phyloP scores from a whole-genome alignment of 1,140 invertebrate species.

The Diorhabda sublineata region DNA sequence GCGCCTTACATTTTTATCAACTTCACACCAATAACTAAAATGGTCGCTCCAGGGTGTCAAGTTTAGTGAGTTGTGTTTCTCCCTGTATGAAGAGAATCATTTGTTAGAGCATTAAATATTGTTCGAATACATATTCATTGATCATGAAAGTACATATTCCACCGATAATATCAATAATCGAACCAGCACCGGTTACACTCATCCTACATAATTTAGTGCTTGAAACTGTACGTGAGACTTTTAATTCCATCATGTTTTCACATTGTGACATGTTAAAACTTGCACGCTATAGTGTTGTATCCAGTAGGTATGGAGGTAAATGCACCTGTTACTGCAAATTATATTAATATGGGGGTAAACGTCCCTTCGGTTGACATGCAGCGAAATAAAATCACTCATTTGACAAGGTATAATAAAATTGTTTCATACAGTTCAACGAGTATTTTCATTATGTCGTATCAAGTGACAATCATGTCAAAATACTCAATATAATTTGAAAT shows the following conservation, averaged over 20 bases:
- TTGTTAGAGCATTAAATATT: too few relatives aligned
- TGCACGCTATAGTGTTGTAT: background rate
- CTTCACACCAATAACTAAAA: too few relatives aligned
- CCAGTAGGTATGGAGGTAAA: background rate
- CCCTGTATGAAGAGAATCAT: too few relatives aligned
- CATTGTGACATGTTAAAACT: background rate
- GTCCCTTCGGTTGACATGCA: background rate
- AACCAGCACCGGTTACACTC: too few relatives aligned
- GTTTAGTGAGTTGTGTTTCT: too few relatives aligned
- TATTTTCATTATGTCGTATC: too few relatives aligned
- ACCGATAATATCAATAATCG: background rate
- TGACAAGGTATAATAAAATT: background rate
- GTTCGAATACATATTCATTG: background rate
- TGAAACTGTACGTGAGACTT: background rate
- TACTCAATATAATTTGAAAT: too few relatives aligned
- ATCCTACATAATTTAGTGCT: background rate
- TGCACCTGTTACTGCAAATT: background rate
- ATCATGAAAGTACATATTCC: background rate
- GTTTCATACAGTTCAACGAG: background rate
- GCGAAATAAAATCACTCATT: background rate
- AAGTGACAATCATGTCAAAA: too few relatives aligned
- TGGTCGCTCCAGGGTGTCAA: too few relatives aligned
- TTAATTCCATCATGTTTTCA: background rate
- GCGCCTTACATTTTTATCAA: too few relatives aligned
- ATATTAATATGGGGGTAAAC: background rate